Conservation (phyloP, 2,797 vertebrate genomes). For the Xiphorhynchus erythropygius region DNA sequence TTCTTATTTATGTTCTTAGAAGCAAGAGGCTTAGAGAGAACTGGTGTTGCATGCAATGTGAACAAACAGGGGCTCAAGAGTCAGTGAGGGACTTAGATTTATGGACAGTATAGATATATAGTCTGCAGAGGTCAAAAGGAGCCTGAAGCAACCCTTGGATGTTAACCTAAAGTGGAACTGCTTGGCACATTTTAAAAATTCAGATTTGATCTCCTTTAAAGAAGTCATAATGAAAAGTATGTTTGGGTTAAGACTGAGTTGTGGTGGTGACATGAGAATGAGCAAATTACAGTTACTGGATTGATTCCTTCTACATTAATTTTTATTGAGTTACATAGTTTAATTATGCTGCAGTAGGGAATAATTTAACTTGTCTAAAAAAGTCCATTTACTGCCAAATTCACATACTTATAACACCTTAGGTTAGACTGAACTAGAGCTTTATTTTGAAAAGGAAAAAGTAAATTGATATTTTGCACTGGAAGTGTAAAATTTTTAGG, state of each 20-base stretch:
- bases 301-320: neutral
- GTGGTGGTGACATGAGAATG: neutral
- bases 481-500: neutral
- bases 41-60: rapidly evolving
- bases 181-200: neutral
- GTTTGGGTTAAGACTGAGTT: neutral
- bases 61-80: neutral
- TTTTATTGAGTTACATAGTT: conserved; percentile 10
- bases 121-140: neutral
- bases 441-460: neutral
- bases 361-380: conserved; percentile 1
- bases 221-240: neutral
- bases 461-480: neutral
- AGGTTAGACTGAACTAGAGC: neutral
- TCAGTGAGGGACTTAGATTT: neutral
- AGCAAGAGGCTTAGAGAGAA: neutral
- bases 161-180: neutral
- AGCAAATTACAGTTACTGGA: neutral
- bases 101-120: neutral
- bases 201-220: neutral
- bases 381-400: neutral
- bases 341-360: neutral
- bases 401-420: neutral
- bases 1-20: neutral
- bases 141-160: neutral